A percentile compares a stretch with the other conserved stretches of the same genome.
phyloP scores from a whole-genome alignment of 2,888 invertebrate species.

The Geophilus truncorum region DNA sequence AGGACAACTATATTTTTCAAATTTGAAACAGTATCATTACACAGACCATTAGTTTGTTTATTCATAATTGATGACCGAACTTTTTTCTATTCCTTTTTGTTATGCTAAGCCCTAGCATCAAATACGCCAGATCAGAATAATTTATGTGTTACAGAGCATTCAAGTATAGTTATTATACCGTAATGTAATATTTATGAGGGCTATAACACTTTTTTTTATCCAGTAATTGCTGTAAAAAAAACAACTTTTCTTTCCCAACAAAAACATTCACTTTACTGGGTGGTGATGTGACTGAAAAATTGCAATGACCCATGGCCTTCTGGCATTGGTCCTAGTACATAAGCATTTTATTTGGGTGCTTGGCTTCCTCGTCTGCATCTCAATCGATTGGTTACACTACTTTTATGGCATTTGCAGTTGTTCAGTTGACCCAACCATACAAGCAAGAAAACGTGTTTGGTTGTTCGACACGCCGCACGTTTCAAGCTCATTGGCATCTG shows the following conservation, averaged over 20 bases:
- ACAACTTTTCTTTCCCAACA: background rate
- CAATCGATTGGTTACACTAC: slow-evolving; percentile 23
- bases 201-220: background rate
- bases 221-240: background rate
- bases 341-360: slow-evolving; percentile 27
- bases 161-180: background rate
- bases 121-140: background rate
- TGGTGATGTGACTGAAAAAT: slow-evolving; percentile 18
- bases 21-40: too few relatives aligned
- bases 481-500: slow-evolving; percentile 10
- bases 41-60: too few relatives aligned
- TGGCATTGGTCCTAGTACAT: slow-evolving; percentile 24
- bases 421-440: slow-evolving; percentile 23
- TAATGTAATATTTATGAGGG: background rate
- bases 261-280: background rate
- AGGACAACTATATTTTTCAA: background rate
- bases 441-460: slow-evolving; percentile 21
- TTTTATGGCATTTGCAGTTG: slow-evolving; percentile 27
- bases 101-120: background rate
- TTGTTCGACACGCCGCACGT: slow-evolving; percentile 1
- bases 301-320: slow-evolving; percentile 17
- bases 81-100: background rate
- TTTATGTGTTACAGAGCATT: background rate
- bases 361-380: slow-evolving; percentile 27
- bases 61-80: background rate